Percentiles rank a stretch among this genome's conserved stretches.
phyloP scores from a whole-genome alignment of 2,888 invertebrate species.

The Drosophila testacea region DNA sequence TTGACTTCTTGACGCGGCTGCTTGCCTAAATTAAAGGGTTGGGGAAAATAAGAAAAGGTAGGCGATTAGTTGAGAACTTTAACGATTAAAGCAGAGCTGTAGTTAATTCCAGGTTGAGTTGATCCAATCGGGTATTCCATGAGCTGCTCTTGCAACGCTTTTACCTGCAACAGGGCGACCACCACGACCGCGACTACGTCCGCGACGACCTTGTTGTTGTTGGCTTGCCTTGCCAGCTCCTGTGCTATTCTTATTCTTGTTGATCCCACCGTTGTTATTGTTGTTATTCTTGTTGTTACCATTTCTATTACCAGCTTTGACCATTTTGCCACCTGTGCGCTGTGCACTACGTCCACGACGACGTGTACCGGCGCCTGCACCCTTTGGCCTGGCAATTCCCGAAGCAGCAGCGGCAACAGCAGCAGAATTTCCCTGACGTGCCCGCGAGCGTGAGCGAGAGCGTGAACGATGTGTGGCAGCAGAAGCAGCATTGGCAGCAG shows the following conservation, averaged over 20 bases:
- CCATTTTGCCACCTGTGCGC: constrained; percentile 58
- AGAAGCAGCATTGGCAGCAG: constrained; percentile 51
- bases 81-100: neutral
- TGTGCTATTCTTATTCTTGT: constrained; percentile 27
- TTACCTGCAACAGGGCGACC: constrained; percentile 79
- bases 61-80: constrained; percentile 18
- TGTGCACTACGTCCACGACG: constrained; percentile 79
- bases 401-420: constrained; percentile 41
- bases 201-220: constrained; percentile 78
- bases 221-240: constrained; percentile 52
- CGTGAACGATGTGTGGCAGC: constrained; percentile 70
- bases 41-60: constrained; percentile 6
- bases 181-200: constrained; percentile 83
- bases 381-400: constrained; percentile 39
- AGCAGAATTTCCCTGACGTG: constrained; percentile 53
- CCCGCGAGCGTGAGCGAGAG: constrained; percentile 70
- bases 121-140: constrained; percentile 43
- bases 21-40: constrained; percentile 59
- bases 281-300: constrained; percentile 53
- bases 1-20: constrained; percentile 79
- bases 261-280: constrained; percentile 13
- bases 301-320: constrained; percentile 64
- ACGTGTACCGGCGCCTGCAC: constrained; percentile 49
- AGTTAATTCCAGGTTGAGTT: constrained; percentile 30
- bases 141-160: constrained; percentile 66